Base-by-base conservation (phyloP, 2,888 invertebrate genomes). In the Drosophila macrospina region DNA sequence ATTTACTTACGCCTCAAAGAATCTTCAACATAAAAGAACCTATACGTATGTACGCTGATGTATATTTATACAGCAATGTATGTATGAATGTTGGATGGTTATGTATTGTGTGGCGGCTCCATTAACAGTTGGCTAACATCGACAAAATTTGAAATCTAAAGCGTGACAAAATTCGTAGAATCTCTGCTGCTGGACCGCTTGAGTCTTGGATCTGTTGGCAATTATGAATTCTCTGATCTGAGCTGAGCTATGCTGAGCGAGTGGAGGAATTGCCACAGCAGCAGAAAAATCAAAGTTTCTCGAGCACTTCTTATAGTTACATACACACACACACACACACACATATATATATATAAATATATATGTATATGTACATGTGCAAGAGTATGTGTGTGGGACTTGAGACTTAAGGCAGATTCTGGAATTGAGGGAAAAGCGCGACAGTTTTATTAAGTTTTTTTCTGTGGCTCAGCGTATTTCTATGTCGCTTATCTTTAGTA, bases 1-100 rank as follows among this genome's bases (percentile, higher is more conserved):
- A 63, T 87, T 90, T 89, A 86, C 89, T 89, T 90, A 89, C 88
- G 88, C 88, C 79, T 89, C 85, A 89, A 83, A 81, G 80, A 74
- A 4, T 55, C 34, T 42, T 80, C 69, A 69, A 57, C 34, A 63
- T 51, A 73, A 39, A 63, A 26, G 41, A 54, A 39, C 20, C 5
- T 28, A 26, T 32, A 39, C 15, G 11, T 44, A 48, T 50, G 20
- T 20, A 20, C 20, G 20, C 3, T 2, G 20, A 36, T 47, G 15
- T 26, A 28, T 7, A 7, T 20, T 20, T 20, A 20, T 20, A 20
- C 20, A 20, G 20, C 20, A 28, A 28, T 28, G 28, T 28, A 7
- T 28, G 28, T 28, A 28, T 7, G 5, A 5, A 28, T 28, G 8
- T 7, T 5, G 28, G 3, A 3, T 20, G 50, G 6, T n/a, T 26